A percentile compares a stretch with the other conserved stretches of the same genome.
phyloP scores from a whole-genome alignment of 2,888 invertebrate species.

The Eupelmus urozonus region DNA sequence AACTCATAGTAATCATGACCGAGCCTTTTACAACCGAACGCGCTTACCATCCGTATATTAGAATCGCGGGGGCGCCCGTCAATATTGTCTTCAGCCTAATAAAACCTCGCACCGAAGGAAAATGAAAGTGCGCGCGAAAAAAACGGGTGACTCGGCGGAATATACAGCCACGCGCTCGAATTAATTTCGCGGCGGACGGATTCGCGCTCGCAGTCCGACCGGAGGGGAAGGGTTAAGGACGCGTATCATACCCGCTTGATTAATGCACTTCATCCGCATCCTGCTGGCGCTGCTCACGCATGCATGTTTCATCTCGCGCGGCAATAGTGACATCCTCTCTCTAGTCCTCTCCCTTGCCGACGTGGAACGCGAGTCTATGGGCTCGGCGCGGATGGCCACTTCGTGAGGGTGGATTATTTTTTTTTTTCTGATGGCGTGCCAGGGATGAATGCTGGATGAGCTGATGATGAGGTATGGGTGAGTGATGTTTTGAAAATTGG shows the following conservation, averaged over 20 bases:
- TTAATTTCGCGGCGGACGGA: constrained; percentile 41
- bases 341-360: neutral
- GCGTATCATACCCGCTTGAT: constrained; percentile 69
- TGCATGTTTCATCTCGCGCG: constrained; percentile 35
- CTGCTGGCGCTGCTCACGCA: constrained; percentile 11
- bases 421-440: neutral
- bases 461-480: no score
- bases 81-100: constrained; percentile 55
- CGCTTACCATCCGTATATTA: constrained; percentile 8
- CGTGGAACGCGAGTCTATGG: neutral
- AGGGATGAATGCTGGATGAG: no score
- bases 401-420: neutral
- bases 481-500: no score
- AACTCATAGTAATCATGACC: constrained; percentile 52
- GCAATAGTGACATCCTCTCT: neutral
- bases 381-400: neutral
- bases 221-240: constrained; percentile 69
- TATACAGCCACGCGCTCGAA: constrained; percentile 22
- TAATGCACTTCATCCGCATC: constrained; percentile 69
- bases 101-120: constrained; percentile 30
- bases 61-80: constrained; percentile 15
- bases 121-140: constrained; percentile 14
- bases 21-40: constrained; percentile 24
- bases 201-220: neutral
- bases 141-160: constrained; percentile 37